Conservation (phyloP, 1,140 invertebrate species). For the Drosophila truncata region DNA sequence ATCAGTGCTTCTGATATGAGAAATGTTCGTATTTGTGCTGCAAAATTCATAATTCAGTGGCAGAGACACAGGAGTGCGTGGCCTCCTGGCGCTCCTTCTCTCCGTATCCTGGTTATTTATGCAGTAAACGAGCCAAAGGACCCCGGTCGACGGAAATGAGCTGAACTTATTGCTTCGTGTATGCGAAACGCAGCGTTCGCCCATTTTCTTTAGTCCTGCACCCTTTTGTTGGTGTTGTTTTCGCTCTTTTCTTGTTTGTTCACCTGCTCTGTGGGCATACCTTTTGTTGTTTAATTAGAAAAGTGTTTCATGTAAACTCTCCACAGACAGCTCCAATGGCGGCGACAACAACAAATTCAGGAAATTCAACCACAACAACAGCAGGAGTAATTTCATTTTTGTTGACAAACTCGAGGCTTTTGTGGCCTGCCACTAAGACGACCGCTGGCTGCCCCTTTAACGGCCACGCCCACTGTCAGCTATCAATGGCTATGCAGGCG, state of each 20-base stretch:
- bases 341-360: constrained; percentile 15
- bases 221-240: background rate
- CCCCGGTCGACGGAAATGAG: constrained; percentile 50
- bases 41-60: constrained; percentile 69
- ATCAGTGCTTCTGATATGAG: constrained; percentile 43
- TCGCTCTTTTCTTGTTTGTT: background rate
- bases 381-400: constrained; percentile 70
- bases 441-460: constrained; percentile 21
- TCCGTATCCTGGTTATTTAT: constrained; percentile 58
- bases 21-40: constrained; percentile 58
- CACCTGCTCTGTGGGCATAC: constrained; percentile 31
- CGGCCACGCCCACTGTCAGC: constrained; percentile 56
- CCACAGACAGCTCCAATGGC: constrained; percentile 47
- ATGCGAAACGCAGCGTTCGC: background rate
- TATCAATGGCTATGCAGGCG: constrained; percentile 77
- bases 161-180: constrained; percentile 53
- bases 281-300: constrained; percentile 80
- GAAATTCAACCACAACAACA: constrained; percentile 11
- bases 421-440: constrained; percentile 70
- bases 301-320: constrained; percentile 61
- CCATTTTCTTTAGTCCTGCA: background rate
- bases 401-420: constrained; percentile 77
- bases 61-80: constrained; percentile 43
- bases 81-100: constrained; percentile 1
- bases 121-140: constrained; percentile 56